Conservation (phyloP, 2,113 vertebrate species). For the Myrmophylax atrothorax region DNA sequence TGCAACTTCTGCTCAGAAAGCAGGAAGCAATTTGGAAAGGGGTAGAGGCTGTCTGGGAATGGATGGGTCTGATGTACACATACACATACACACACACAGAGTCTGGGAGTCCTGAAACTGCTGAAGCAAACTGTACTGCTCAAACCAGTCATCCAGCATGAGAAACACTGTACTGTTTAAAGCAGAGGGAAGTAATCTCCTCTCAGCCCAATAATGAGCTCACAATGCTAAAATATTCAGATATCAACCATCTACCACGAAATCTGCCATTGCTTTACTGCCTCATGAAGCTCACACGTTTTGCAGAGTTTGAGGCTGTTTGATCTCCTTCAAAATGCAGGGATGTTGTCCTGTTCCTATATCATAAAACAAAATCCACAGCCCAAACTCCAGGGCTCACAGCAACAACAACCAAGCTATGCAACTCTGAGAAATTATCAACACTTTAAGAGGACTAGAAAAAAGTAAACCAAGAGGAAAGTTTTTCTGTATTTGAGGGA, state of each 20-base stretch:
- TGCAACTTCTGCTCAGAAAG: neutral
- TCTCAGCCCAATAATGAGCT: neutral
- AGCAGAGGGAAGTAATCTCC: neutral
- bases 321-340: neutral
- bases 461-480: neutral
- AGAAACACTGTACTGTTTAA: neutral
- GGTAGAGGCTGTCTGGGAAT: neutral
- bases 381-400: neutral
- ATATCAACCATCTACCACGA: neutral
- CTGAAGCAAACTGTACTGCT: neutral
- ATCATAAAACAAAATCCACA: neutral
- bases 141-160: neutral
- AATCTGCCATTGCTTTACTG: neutral
- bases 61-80: neutral
- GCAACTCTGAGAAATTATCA: neutral
- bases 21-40: neutral
- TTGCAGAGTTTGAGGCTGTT: neutral
- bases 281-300: neutral
- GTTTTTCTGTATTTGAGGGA: neutral
- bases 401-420: neutral
- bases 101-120: neutral
- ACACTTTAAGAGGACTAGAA: neutral
- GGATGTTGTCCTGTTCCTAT: neutral
- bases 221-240: neutral
- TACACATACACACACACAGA: no score